Base-by-base conservation (phyloP, 1,140 invertebrate genomes). In the Drosophila busckii region DNA sequence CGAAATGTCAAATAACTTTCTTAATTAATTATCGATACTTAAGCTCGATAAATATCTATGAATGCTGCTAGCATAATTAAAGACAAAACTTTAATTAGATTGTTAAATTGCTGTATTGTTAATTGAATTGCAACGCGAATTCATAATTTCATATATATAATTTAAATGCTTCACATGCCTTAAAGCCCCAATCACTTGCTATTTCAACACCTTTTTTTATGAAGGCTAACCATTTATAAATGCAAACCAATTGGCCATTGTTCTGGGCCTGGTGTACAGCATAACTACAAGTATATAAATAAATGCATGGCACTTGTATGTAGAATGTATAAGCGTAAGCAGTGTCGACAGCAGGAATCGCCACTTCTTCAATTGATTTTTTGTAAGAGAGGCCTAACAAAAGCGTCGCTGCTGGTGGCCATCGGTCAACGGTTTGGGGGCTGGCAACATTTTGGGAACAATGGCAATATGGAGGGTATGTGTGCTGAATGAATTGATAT, bases 211-310 rank as follows among this genome's bases (percentile, higher is more conserved):
- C 56, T 37, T 61, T 76, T 44, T 19, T 50, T 16, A 17, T 16
- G 31, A 37, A 26, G 41, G 23, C 38, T 35, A 59, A 52, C 19
- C 37, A 17, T 22, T 44, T 28, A 37, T 28, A 60, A 34, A 10
- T 22, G 40, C 44, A 28, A 45, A 38, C 42, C 44, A 66, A 73
- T 45, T 48, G 45, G 29, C 50, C 75, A 73, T 80, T 80, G 69
- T 80, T 61, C 53, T 22, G 59, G 32, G 40, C 31, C 54, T 49
- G 32, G 37, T 7, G 7, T 48, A 29, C 22, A 44, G 61, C 37
- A 68, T 64, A 82, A 82, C 75, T 82, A 80, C 68, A n/a, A n/a
- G n/a, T n/a, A n/a, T n/a, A 73, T 80, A 80, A 80, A 80, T 80
- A 56, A 69, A 80, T 50, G 73, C 50, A 52, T 44, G 56, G 28